Evolutionary conservation across 1,140 invertebrate species (phyloP), one percentile per base, ranked within the genome.

Genomic region (Musca domestica): DNA sequence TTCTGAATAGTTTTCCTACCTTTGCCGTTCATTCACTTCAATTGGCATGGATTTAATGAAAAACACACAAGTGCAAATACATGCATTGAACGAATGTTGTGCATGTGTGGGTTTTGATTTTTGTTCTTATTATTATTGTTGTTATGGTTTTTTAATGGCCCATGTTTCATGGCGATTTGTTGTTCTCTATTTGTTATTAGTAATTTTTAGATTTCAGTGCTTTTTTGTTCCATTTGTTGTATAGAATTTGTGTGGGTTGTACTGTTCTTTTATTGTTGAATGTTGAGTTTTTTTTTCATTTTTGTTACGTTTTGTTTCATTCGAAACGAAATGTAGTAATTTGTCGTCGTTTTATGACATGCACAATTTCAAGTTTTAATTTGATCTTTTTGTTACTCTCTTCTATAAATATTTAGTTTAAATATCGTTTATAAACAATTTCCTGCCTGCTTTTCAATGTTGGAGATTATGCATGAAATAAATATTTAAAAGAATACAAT

Each of bases 361-460:
- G 56, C 56, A 61, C 56, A 61, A 61, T 61, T 61, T 61, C 56
- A 61, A 34, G 56, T 61, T 61, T 61, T 61, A 61, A 61, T 61
- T 41, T 61, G 56, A 61, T 61, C 56, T 61, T 41, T 61, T 61
- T 41, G 34, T 41, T 41, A 10, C 10, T 4, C 34, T 41, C 34
- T 41, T 41, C 10, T 41, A 61, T 61, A 61, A 61, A 61, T 61
- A 61, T 61, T 61, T 61, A 61, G 56, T 61, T 61, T 61, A 61
- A 41, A 61, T 61, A 61, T 19, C 56, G 56, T 61, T 61, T 61
- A 61, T 41, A 61, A 61, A 61, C 56, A 61, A 61, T 61, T 61
- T 61, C 56, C 56, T 61, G 56, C 27, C 56, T 61, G 34, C n/a
- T 61, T 61, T 61, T 41, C 34, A 41, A 41, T 10, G 34, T 10